phyloP scores from a whole-genome alignment of 2,797 vertebrate species.

The Pangasius macronema region DNA sequence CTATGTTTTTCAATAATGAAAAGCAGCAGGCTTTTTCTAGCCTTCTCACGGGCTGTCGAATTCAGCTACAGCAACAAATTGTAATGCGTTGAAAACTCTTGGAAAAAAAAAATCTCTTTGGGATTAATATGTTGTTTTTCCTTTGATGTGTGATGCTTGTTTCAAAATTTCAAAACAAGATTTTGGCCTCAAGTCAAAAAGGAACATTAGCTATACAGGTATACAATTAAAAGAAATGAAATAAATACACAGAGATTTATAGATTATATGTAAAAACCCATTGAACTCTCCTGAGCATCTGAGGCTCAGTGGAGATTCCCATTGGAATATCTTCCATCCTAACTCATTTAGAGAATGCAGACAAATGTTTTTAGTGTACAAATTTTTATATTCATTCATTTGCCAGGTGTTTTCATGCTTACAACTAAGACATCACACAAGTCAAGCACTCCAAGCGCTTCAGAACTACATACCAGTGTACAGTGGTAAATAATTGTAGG shows the following conservation, averaged over 20 bases:
- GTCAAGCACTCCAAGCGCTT: background rate
- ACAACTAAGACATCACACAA: background rate
- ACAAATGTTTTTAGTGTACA: background rate
- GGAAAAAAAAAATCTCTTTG: background rate
- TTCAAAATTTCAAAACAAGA: background rate
- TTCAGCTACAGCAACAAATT: background rate
- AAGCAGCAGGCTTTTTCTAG: background rate
- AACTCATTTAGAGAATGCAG: background rate
- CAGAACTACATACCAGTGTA: background rate
- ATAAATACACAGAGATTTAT: background rate
- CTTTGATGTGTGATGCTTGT: background rate
- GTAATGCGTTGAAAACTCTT: background rate
- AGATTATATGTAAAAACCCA: background rate
- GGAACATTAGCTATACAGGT: background rate
- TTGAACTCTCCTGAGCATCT: background rate
- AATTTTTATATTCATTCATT: background rate
- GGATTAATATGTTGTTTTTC: background rate
- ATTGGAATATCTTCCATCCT: background rate
- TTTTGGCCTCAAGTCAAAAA: background rate
- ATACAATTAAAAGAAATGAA: background rate
- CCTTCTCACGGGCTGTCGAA: background rate
- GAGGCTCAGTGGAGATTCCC: background rate
- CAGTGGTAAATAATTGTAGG: background rate
- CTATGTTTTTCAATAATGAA: background rate
- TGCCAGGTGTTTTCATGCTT: slow-evolving; percentile 18